Evolutionary conservation across 2,888 invertebrate species (phyloP), one percentile per base, ranked within the genome.

Genomic region (Scaeva pyrastri): DNA sequence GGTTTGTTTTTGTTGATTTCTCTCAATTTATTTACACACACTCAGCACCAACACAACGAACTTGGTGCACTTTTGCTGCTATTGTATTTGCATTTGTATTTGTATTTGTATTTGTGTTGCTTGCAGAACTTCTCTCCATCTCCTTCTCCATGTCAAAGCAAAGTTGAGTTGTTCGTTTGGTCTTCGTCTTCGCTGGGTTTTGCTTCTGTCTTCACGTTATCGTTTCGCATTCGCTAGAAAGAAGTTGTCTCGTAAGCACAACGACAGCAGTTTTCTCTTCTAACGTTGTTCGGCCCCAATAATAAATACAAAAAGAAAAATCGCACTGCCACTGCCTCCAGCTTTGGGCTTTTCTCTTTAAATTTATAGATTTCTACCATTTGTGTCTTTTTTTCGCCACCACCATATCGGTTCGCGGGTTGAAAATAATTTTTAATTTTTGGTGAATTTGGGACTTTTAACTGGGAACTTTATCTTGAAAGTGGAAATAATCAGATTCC

Each of bases 1-100:
- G 76, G 85, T 85, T 85, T 85, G 85, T 85, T 85, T 85, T 85
- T 85, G 85, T 85, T 81, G 60, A 85, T 62, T 72, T 80, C 75
- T 80, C 84, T 76, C 78, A 21, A 14, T 21, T 64, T 80, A 21
- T 45, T 23, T 48, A 48, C 12, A 36, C 31, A 36, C 19, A 14
- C 1, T 23, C 19, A 36, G n/a, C 52, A 73, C 78, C 41, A 75
- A 79, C 52, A 80, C 80, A 26, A 70, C 45, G 10, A 14, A 23
- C 11, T 16, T 64, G 45, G 14, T 78, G 71, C 77, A 78, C 45
- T 71, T 21, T 26, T 12, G n/a, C n/a, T n/a, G n/a, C n/a, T n/a
- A n/a, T 14, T 43, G 31, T 16, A 7, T 0, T 26, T 14, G 66
- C 39, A 16, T 52, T 31, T 68, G 68, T 71, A n/a, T 19, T 14